These are phyloP conservation scores for Cactoblastis cactorum DNA, from an alignment of 2,888 invertebrate genomes.

Conservation along the genomic window DNA sequence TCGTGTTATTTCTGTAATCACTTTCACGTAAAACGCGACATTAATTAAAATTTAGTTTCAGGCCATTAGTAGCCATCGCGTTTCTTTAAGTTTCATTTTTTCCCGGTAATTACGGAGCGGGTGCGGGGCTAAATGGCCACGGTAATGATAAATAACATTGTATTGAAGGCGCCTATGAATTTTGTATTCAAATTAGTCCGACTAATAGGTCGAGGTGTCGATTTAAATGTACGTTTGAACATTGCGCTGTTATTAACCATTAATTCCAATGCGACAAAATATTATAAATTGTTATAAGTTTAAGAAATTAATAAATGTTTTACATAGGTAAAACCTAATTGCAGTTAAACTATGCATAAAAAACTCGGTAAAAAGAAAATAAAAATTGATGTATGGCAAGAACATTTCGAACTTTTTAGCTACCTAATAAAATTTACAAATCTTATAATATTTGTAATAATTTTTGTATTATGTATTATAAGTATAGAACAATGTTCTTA, in stretches of 20 bases:
- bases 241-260: conserved; percentile 57
- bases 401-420: too few relatives aligned
- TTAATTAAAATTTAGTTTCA: conserved; percentile 81
- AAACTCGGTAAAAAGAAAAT: too few relatives aligned
- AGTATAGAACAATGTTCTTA: too few relatives aligned
- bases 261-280: conserved; percentile 34
- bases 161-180: conserved; percentile 71
- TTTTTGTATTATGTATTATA: too few relatives aligned
- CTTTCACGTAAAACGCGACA: conserved; percentile 77
- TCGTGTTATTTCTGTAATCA: conserved; percentile 77
- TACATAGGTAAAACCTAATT: too few relatives aligned
- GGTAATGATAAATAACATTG: conserved; percentile 76
- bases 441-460: too few relatives aligned
- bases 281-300: neutral
- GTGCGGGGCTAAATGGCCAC: conserved; percentile 72
- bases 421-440: too few relatives aligned
- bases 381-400: too few relatives aligned
- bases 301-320: too few relatives aligned
- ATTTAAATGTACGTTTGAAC: conserved; percentile 53
- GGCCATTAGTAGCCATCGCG: conserved; percentile 76
- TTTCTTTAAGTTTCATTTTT: conserved; percentile 76
- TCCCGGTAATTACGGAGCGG: conserved; percentile 69
- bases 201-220: conserved; percentile 67
- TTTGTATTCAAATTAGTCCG: conserved; percentile 75
- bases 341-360: too few relatives aligned